Evolutionary conservation across 2,797 vertebrate species (phyloP), one percentile per base, ranked within the genome.

Genomic region (Sebastes steindachneri): DNA sequence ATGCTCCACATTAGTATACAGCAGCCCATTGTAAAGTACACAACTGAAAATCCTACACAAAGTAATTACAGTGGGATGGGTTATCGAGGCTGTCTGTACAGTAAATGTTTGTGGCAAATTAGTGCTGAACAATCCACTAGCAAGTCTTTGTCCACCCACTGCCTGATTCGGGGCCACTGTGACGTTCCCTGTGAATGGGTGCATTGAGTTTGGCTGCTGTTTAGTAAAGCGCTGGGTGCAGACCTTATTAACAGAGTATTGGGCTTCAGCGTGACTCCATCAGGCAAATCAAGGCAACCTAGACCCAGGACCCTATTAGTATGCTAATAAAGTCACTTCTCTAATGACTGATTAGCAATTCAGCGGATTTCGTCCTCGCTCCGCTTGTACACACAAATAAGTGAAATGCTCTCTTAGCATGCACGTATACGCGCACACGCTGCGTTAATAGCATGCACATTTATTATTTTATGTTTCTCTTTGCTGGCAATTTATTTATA

Each of bases 291-390:
- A 90, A 85, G 76, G 79, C 72, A 88, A 77, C 88, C 79, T 67
- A 79, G 65, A 88, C 85, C 81, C 88, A 55, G 74, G 73, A 90
- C 81, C 83, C 67, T 62, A 92, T 95, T 91, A 92, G 80, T 87
- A 93, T 95, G 93, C 89, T 93, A 94, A 94, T 92, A 90, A 90
- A 92, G 85, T 91, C 85, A 83, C 89, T 91, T 76, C 82, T 85
- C 86, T 94, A 91, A 92, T 93, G 86, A 86, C 90, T 93, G 80
- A 93, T 95, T 90, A 93, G 89, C 80, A 90, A 93, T 92, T 89
- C 92, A 85, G 83, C 66, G 1, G 72, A 89, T 86, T 90, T 85
- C 59, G 79, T 90, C 79, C 69, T 63, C 19, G 23, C 82, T 72
- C 35, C 4, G 3, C 86, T 84, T 82, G 70, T 82, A 82, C 83